A percentile compares a stretch with the other conserved stretches of the same genome.
Evolutionary conservation across 2,797 vertebrate genomes (phyloP).

Genomic region (Psittacula derbiana): DNA sequence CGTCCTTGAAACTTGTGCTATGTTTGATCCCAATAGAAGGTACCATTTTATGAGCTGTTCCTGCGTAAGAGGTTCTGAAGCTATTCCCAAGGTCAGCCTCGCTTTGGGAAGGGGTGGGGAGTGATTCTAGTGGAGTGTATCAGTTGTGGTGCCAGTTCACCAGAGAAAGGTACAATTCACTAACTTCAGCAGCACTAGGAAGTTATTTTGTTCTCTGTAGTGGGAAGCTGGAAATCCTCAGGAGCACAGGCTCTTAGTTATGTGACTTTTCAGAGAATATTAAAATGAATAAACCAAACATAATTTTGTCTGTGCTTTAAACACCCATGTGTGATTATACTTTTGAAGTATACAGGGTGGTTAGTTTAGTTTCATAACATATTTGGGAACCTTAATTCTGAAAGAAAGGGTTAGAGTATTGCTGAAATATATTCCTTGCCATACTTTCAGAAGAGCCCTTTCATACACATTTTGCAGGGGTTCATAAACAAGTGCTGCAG

Average conservation of each 20-base stretch:
- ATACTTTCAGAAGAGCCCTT: neutral
- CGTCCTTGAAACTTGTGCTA: neutral
- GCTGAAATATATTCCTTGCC: neutral
- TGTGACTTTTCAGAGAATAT: slow-evolving; percentile 43
- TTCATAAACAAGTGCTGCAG: neutral
- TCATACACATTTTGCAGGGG: neutral
- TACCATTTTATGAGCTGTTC: neutral
- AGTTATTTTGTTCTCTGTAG: neutral
- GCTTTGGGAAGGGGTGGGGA: neutral
- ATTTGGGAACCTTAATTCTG: neutral
- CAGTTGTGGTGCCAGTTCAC: neutral
- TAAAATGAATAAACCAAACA: slow-evolving; percentile 52
- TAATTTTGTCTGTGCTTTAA: neutral
- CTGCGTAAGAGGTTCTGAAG: slow-evolving; percentile 1
- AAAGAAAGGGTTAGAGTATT: neutral
- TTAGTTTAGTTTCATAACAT: neutral
- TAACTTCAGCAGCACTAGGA: neutral
- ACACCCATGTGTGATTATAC: neutral
- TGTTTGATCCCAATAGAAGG: neutral
- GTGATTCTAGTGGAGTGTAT: neutral
- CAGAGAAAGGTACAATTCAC: neutral
- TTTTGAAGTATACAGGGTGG: neutral
- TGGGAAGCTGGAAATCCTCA: slow-evolving; percentile 37
- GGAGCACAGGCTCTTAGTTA: slow-evolving; percentile 22
- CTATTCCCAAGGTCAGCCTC: neutral